phyloP scores from a whole-genome alignment of 2,888 invertebrate species.

The Diaphora mendica region DNA sequence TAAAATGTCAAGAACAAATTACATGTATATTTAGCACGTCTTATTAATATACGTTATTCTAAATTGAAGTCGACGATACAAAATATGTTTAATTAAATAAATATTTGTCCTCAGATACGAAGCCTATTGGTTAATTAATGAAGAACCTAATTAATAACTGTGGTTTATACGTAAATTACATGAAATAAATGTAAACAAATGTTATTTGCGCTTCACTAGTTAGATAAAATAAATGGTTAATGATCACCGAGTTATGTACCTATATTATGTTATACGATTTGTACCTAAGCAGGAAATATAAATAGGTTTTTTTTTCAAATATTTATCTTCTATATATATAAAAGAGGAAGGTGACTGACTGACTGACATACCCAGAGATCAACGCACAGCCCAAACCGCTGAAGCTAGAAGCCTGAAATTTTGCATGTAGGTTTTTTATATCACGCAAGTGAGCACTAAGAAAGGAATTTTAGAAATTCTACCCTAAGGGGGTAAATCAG shows the following conservation, averaged over 20 bases:
- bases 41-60: background rate
- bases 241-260: background rate
- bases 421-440: too few relatives aligned
- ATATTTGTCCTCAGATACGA: background rate
- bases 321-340: too few relatives aligned
- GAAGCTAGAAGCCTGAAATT: too few relatives aligned
- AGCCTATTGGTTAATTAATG: slow-evolving; percentile 5
- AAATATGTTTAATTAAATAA: background rate
- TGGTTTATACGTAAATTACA: slow-evolving; percentile 21
- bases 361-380: too few relatives aligned
- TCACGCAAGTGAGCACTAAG: too few relatives aligned
- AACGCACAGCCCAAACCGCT: too few relatives aligned
- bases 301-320: background rate
- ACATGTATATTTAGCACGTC: background rate
- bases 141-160: slow-evolving; percentile 24
- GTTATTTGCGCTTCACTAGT: slow-evolving; percentile 6
- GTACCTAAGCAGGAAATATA: background rate
- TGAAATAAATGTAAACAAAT: slow-evolving; percentile 8
- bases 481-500: too few relatives aligned
- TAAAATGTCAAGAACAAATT: background rate
- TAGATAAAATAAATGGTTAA: slow-evolving; percentile 12
- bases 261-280: slow-evolving; percentile 2
- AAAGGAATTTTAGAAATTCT: too few relatives aligned
- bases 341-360: too few relatives aligned
- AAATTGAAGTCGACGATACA: background rate